Conservation (phyloP, 1,140 invertebrate species). For the Euwallacea similis region DNA sequence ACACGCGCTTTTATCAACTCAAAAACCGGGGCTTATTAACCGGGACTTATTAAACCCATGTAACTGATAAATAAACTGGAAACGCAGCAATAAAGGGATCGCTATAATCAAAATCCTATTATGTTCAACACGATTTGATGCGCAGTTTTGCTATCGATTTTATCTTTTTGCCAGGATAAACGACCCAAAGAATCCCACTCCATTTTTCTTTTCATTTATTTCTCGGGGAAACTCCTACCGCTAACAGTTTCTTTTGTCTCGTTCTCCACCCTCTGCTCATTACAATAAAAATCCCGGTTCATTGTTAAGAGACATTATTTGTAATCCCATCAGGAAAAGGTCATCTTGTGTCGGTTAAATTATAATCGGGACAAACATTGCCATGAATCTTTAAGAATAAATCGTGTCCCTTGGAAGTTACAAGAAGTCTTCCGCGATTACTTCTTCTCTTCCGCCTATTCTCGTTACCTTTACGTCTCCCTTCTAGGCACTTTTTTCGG, state of each 20-base stretch:
- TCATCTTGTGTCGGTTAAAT: constrained; percentile 19
- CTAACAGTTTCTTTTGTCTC: constrained; percentile 11
- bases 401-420: constrained; percentile 28
- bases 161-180: constrained; percentile 12
- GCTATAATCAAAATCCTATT: constrained; percentile 33
- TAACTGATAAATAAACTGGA: background rate
- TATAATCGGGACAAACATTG: constrained; percentile 28
- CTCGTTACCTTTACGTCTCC: constrained; percentile 29
- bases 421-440: constrained; percentile 31
- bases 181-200: constrained; percentile 11
- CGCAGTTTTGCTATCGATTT: constrained; percentile 16
- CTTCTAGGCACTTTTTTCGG: constrained; percentile 21
- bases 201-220: constrained; percentile 28
- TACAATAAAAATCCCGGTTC: too few relatives aligned
- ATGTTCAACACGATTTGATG: constrained; percentile 24
- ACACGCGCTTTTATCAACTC: too few relatives aligned
- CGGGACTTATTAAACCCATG: too few relatives aligned
- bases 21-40: too few relatives aligned
- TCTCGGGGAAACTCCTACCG: background rate
- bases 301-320: too few relatives aligned
- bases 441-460: constrained; percentile 26
- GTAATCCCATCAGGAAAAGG: constrained; percentile 5
- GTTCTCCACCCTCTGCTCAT: too few relatives aligned
- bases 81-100: constrained; percentile 11
- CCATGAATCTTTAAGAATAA: constrained; percentile 37